Base-by-base conservation (phyloP, 2,888 invertebrate genomes). In the Blastobasis lacticolella region DNA sequence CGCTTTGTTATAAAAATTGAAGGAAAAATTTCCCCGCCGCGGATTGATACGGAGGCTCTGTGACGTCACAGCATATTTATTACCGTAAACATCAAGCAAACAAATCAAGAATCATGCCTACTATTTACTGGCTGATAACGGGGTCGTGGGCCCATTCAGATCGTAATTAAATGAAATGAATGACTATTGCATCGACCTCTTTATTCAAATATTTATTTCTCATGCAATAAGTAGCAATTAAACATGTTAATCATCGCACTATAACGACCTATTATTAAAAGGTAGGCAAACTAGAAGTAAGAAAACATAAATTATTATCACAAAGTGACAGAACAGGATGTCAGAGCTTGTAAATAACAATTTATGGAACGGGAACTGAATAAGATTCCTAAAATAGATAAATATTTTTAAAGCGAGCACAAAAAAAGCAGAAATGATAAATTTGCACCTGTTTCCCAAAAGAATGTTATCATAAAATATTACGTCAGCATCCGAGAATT, bases 161-260 rank as follows among this genome's bases (percentile, higher is more conserved):
- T 65, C 67, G 66, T 73, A 73, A 75, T 73, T 71, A 75, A 77
- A 74, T 73, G 73, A 72, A 75, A 74, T 79, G 74, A 79, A 81
- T 68, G 65, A 60, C 53, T 59, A 49, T 52, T 48, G 52, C 38
- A 45, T 47, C 68, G 71, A 67, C 62, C 64, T 61, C 59, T 58
- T 62, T 59, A 61, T 49, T 23, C 38, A 47, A 38, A 9, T 10
- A 46, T 46, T 37, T 37, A 37, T 46, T 46, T 10, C n/a, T 37
- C n/a, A 46, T 10, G 5, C 23, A 23, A 23, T 23, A 23, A 23
- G 23, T 23, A 23, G 23, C 23, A 23, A 23, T 23, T 23, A 23
- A 23, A 23, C 23, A 23, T 23, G 23, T 23, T 23, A 23, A 23
- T 23, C 23, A 23, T 23, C 23, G 23, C 23, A 23, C 3, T 23